Percentiles rank a stretch among this genome's conserved stretches.
These are phyloP conservation scores for Cyclina sinensis DNA, from an alignment of 1,140 invertebrate genomes.

Conservation along the genomic window DNA sequence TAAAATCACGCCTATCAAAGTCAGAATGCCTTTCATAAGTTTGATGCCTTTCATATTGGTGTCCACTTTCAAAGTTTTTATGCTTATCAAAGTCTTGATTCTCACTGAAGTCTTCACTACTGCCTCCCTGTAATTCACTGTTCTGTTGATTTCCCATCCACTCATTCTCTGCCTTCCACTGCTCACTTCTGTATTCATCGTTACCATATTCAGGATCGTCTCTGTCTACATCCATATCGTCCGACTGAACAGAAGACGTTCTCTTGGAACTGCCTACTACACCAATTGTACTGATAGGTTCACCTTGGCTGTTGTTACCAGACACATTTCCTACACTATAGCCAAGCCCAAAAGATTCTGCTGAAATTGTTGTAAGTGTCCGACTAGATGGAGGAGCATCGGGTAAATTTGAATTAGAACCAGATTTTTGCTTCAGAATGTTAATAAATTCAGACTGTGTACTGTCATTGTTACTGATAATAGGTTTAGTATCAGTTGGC, in stretches of 20 bases:
- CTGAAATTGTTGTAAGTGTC: slow-evolving; percentile 22
- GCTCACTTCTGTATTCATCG: not conserved
- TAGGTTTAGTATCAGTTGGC: not conserved
- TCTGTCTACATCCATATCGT: slow-evolving; percentile 64
- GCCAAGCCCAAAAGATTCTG: not conserved
- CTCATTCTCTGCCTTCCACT: not conserved
- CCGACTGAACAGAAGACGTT: slow-evolving; percentile 40
- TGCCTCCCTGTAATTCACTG: not conserved
- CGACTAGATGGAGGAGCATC: slow-evolving; percentile 11
- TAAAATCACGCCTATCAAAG: slow-evolving; percentile 3
- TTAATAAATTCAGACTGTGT: slow-evolving; percentile 60
- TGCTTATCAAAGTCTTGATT: not conserved
- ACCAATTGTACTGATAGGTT: slow-evolving; percentile 60
- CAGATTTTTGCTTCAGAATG: slow-evolving; percentile 60
- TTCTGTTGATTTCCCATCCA: not conserved
- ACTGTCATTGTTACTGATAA: not conserved
- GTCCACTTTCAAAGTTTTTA: not conserved
- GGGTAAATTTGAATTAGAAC: slow-evolving; percentile 38
- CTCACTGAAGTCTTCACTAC: not conserved
- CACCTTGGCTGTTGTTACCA: not conserved
- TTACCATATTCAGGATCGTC: slow-evolving; percentile 24
- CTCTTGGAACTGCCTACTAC: slow-evolving; percentile 26
- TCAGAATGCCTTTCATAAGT: not conserved
- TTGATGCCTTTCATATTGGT: slow-evolving; percentile 28
- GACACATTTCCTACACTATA: not conserved